Conservation (phyloP, 2,113 vertebrate species). For the cattle (Bos taurus) region ARS-UCD2.0 NC_037334.1:86738001-86738500, state of each 20-base stretch:
- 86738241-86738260: background rate
- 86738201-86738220: too few species aligned
- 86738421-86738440: background rate
- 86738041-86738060: background rate
- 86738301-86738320: background rate
- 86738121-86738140: background rate
- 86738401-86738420: background rate
- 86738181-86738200: too few species aligned
- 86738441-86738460: background rate
- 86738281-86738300: background rate
- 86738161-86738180: background rate
- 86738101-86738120: background rate
- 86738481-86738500: constrained; percentile 26
- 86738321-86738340: constrained; percentile 1
- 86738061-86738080: background rate
- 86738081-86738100: background rate
- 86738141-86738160: background rate
- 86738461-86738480: constrained; percentile 51
- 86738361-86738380: background rate
- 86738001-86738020: background rate
- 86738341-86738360: constrained; percentile 21
- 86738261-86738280: background rate
- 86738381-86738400: background rate
- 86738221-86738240: background rate
- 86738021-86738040: constrained; percentile 38